Percentiles rank a stretch among this genome's conserved stretches.
phyloP scores from a whole-genome alignment of 2,113 vertebrate genomes.

The Onychostoma macrolepis region DNA sequence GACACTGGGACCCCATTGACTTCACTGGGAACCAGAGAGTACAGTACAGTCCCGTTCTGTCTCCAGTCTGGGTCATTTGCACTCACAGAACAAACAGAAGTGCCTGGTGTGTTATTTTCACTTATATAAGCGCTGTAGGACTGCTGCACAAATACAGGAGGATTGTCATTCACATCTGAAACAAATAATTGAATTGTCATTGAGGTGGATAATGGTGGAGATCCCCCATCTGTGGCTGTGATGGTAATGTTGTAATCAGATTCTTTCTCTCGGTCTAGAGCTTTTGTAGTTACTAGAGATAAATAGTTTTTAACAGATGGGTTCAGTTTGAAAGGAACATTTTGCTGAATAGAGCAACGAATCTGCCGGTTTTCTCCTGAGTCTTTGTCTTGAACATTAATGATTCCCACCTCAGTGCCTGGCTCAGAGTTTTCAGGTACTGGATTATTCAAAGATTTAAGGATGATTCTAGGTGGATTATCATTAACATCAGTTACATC shows the following conservation, averaged over 20 bases:
- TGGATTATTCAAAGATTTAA: constrained; percentile 39
- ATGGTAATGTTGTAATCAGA: constrained; percentile 56
- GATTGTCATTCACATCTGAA: constrained; percentile 73
- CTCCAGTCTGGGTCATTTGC: constrained; percentile 68
- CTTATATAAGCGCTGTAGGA: constrained; percentile 66
- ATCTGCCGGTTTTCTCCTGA: constrained; percentile 53
- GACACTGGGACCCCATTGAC: constrained; percentile 60
- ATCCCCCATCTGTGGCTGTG: constrained; percentile 64
- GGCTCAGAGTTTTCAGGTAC: constrained; percentile 37
- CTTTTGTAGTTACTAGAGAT: constrained; percentile 54
- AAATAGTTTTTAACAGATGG: constrained; percentile 63
- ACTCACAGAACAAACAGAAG: constrained; percentile 66
- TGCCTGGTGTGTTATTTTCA: constrained; percentile 73
- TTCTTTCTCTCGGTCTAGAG: constrained; percentile 52
- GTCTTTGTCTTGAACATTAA: constrained; percentile 57
- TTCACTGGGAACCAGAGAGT: constrained; percentile 66
- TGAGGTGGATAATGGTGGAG: constrained; percentile 61
- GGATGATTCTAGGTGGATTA: constrained; percentile 47
- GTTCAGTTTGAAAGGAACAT: constrained; percentile 70
- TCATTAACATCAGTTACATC: constrained; percentile 56
- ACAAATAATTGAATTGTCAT: constrained; percentile 63
- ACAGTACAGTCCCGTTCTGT: constrained; percentile 69
- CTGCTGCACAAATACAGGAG: constrained; percentile 64
- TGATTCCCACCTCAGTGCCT: constrained; percentile 48
- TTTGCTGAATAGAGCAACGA: constrained; percentile 53